Percentiles rank a stretch among this genome's conserved stretches.
Conservation (phyloP, 2,113 vertebrate genomes). For the Chaenogobius annularis region DNA sequence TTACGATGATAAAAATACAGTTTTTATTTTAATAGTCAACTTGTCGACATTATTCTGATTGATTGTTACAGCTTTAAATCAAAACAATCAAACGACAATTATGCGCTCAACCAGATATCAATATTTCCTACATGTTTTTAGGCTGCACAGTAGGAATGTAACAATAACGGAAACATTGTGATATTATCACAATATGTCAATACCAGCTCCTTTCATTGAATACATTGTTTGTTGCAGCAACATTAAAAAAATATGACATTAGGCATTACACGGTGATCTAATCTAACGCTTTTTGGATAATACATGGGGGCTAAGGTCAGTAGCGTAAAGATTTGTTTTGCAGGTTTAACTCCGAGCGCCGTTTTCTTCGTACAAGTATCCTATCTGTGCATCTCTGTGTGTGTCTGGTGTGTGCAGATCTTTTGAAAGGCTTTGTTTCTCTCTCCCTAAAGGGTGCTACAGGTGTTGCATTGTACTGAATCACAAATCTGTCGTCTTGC, state of each 20-base stretch:
- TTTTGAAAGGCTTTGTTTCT: slow-evolving; percentile 45
- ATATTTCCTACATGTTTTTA: too few species aligned
- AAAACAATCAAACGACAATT: too few species aligned
- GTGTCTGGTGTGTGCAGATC: slow-evolving; percentile 47
- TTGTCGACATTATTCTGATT: too few species aligned
- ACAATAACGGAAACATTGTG: background rate
- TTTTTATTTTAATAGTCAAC: too few species aligned
- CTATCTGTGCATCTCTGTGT: slow-evolving; percentile 56
- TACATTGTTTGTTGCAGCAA: too few species aligned
- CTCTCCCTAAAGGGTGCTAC: slow-evolving; percentile 18
- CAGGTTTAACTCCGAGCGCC: background rate
- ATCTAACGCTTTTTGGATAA: background rate
- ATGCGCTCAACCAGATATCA: too few species aligned
- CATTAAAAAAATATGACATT: too few species aligned
- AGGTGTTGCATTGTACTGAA: slow-evolving; percentile 44
- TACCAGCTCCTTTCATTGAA: too few species aligned
- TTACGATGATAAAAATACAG: too few species aligned
- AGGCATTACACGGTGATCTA: background rate
- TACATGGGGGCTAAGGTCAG: background rate
- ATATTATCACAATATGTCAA: too few species aligned
- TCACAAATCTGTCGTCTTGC: slow-evolving; percentile 34
- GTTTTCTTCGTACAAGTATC: slow-evolving; percentile 29
- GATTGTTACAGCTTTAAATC: too few species aligned
- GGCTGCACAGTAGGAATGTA: too few species aligned
- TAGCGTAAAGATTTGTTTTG: background rate